These are phyloP conservation scores for Avahi laniger DNA, from an alignment of 2,797 vertebrate genomes.

Conservation along the genomic window DNA sequence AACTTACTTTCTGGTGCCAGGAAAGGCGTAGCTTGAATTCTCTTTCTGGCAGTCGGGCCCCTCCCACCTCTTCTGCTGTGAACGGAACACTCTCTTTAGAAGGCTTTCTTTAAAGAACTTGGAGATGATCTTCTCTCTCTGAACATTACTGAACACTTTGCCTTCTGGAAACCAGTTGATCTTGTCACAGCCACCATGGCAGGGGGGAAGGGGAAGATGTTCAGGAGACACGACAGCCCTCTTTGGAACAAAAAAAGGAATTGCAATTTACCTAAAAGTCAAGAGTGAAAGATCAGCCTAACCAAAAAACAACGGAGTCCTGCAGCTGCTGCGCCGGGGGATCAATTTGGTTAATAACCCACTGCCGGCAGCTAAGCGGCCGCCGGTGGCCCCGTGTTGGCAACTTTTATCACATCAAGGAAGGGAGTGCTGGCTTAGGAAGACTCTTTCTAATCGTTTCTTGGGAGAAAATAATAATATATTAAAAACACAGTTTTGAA, in stretches of 20 bases:
- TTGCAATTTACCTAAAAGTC: not conserved
- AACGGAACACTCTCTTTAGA: conserved; percentile 39
- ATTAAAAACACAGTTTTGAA: not conserved
- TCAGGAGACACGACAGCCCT: not conserved
- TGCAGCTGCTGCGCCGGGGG: not conserved
- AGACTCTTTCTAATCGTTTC: not conserved
- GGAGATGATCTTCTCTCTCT: conserved; percentile 52
- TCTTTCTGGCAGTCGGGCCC: not conserved
- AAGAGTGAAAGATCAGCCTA: not conserved
- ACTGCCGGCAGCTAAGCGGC: accelerated
- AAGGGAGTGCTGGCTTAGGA: not conserved
- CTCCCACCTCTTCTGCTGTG: conserved; percentile 36
- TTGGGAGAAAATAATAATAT: not conserved
- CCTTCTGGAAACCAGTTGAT: conserved; percentile 47
- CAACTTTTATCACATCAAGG: not conserved
- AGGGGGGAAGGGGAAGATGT: not conserved
- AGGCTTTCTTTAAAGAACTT: conserved; percentile 44
- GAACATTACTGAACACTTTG: conserved; percentile 52
- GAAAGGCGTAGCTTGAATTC: not conserved
- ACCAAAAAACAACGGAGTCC: not conserved
- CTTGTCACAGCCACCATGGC: not conserved
- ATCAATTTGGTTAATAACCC: not conserved
- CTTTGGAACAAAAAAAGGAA: conserved; percentile 36
- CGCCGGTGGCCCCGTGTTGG: not conserved
- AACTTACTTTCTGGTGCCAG: conserved; percentile 65